Evolutionary conservation across 2,113 vertebrate species (phyloP), one percentile per base, ranked within the genome.

Genomic region (Vicugna pacos): DNA sequence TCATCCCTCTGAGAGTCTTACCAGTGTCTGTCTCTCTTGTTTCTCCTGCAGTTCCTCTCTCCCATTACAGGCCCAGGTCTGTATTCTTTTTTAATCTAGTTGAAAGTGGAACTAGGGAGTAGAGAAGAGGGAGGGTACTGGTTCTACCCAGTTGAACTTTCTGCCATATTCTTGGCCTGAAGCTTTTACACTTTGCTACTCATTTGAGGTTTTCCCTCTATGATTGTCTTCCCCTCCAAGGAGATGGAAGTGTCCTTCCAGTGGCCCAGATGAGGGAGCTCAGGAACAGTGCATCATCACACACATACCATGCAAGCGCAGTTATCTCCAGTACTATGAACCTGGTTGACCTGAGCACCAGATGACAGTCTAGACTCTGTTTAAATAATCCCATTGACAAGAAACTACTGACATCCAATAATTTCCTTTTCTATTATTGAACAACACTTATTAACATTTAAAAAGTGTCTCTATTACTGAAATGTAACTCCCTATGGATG

Each of bases 241-340:
- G 69, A 67, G 10, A 69, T 42, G 14, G 86, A 35, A 62, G 13
- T 0, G 26, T 65, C 6, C 24, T 85, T 72, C 64, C 6, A 14
- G 50, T 60, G 32, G 19, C 13, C 30, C 46, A 35, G 17, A 28
- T 20, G 26, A 80, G 4, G 38, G 20, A 50, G 11, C 76, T 38
- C 64, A 56, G 50, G 69, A 46, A 79, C 46, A 62, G 4, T 11
- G 5, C 9, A 8, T 20, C 32, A 46, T 64, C 26, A 30, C 4
- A 4, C 9, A 3, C 8, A 0, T 8, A 26, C 10, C 42, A 42
- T 54, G 22, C 4, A 60, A 2, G 7, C 5, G 4, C 15, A 19
- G 1, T 48, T 56, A 6, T 17, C 64, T 76, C 52, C 48, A 46
- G 0, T 6, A 19, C 14, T 35, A 13, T 60, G n/a, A 70, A 35